Conservation (phyloP, 1,140 invertebrate species). For the Odontomachus brunneus region DNA sequence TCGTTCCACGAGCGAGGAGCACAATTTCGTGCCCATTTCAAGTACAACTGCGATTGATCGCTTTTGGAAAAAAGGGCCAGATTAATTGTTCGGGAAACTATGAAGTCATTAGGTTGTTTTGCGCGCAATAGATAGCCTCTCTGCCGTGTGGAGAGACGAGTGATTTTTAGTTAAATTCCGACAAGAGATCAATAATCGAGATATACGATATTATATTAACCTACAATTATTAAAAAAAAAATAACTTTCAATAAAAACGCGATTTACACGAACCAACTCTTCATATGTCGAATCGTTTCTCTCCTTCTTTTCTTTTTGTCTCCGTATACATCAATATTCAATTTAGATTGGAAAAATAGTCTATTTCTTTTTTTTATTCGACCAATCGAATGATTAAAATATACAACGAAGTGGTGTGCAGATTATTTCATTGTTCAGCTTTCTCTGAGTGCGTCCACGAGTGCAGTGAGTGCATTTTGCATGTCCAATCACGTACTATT, state of each 20-base stretch:
- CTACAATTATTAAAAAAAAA: constrained; percentile 5
- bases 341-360: constrained; percentile 12
- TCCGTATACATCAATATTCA: not conserved
- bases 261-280: not conserved
- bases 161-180: not conserved
- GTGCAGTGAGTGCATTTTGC: not conserved
- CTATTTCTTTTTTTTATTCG: constrained; percentile 9
- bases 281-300: not conserved
- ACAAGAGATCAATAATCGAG: not conserved
- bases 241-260: constrained; percentile 5
- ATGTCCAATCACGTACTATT: not conserved
- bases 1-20: constrained; percentile 3
- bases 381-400: not conserved
- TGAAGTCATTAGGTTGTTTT: not conserved
- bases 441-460: not conserved
- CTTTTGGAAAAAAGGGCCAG: not conserved
- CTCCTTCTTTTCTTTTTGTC: too few relatives aligned
- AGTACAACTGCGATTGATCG: constrained; percentile 1
- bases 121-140: not conserved
- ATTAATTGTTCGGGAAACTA: not conserved
- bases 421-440: not conserved
- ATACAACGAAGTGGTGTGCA: not conserved
- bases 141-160: not conserved
- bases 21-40: not conserved
- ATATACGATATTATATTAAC: not conserved